Evolutionary conservation across 2,113 vertebrate species (phyloP), one percentile per base, ranked within the genome.

Genomic region (Apeltes quadracus): DNA sequence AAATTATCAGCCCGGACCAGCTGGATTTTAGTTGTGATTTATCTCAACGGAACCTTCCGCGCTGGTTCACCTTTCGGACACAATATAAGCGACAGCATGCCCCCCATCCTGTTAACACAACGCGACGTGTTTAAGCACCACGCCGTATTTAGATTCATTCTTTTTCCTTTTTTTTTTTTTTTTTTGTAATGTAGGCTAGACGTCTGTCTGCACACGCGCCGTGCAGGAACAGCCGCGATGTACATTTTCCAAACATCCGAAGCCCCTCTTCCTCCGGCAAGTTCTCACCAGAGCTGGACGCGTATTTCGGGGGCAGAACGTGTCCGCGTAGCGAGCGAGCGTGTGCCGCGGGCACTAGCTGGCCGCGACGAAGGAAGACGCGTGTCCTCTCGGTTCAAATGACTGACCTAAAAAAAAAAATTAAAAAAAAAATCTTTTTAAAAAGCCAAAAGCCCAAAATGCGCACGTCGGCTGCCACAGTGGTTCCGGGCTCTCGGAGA

Each of bases 401-500:
- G 87, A 80, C 76, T 92, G 89, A 92, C 90, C 89, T 84, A 89
- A 84, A 91, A 29, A 29, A 29, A 29, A 29, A 29, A 29, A 3
- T 29, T 29, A 29, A 29, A 29, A 29, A 29, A 29, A 29, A 3
- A 3, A 3, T 29, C 5, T 29, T 29, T 29, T 29, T 3, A 29
- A 29, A 34, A 34, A 34, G 32, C 32, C 32, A 6, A 32, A 32
- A 89, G 75, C 86, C 88, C n/a, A 84, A 88, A 53, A 85, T 80
- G 89, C 90, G 90, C 89, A 90, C 88, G 81, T 88, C 88, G 87
- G 83, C 78, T 82, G 73, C 86, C 73, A 83, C 88, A 88, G 88
- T 87, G 88, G 87, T 90, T 90, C 87, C 84, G 72, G 83, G 80
- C 82, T 78, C 79, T 23, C 55, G 58, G 76, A 68, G 77, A 75